Base-by-base conservation (phyloP, 2,797 vertebrate genomes). In the Anguilla megastoma region DNA sequence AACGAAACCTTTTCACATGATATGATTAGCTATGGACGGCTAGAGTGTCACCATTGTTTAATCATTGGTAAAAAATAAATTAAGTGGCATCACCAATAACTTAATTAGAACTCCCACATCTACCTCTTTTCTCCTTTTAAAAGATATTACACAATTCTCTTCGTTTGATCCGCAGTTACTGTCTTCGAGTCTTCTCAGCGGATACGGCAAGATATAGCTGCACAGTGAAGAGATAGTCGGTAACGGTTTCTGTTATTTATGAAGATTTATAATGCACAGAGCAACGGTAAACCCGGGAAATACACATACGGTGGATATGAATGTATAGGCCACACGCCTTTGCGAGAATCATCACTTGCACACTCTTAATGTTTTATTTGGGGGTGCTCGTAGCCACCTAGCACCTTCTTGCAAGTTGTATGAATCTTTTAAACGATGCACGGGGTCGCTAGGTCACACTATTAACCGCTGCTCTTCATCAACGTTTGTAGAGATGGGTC, bases 211-310 rank as follows among this genome's bases (percentile, higher is more conserved):
- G 52, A 54, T 10, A 54, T 63, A 63, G 60, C 24, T 45, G 41
- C 60, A 63, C 10, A 30, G 48, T n/a, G 52, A 8, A 10, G 41
- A 84, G 50, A 56, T 84, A 5, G 50, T 1, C 83, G 50, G 52
- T 84, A 52, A 30, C 12, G 48, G 45, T 84, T 12, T 52, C n/a
- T 33, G 63, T 69, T 58, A n/a, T 69, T 69, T 8, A 1, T 9
- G 80, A 71, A 80, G 50, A 56, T 84, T 52, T 50, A 76, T 16
- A 83, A 63, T 82, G 86, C 86, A 54, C 56, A 74, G 56, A 87
- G 79, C 76, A 87, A 36, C n/a, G 1, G 80, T 27, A 21, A 41
- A 76, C 36, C 14, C 12, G 41, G 30, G 33, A 50, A 18, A 83
- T n/a, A 27, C 24, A 45, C 16, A 48, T 48, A 50, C 21, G 2